Evolutionary conservation across 2,888 invertebrate species (phyloP).

Genomic region (Eumacrocentrus americanus): DNA sequence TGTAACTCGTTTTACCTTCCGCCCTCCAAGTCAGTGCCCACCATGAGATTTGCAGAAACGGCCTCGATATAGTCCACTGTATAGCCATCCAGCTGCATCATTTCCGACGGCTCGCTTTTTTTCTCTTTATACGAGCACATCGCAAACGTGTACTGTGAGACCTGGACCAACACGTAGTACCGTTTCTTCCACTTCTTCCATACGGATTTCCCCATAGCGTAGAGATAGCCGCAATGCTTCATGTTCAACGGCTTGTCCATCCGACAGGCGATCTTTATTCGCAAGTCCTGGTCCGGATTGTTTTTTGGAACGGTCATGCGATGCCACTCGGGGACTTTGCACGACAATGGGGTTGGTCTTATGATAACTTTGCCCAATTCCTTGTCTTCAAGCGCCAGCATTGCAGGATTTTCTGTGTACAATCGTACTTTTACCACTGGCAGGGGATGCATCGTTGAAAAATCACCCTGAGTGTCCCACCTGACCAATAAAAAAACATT

Average conservation of each 20-base stretch:
- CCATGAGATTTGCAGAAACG: constrained; percentile 88
- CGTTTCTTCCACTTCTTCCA: constrained; percentile 99
- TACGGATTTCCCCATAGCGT: constrained; percentile 93
- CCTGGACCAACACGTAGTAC: constrained; percentile 98
- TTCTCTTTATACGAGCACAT: constrained; percentile 99
- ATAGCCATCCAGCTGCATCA: constrained; percentile 99
- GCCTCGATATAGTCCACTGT: constrained; percentile 99
- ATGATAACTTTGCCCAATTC: constrained; percentile 93
- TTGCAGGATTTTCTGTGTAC: constrained; percentile 96
- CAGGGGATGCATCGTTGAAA: constrained; percentile 95
- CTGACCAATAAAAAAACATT: constrained; percentile 61
- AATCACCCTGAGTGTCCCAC: constrained; percentile 99
- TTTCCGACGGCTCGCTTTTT: constrained; percentile 98
- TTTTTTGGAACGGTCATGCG: constrained; percentile 96
- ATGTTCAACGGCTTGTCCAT: constrained; percentile 99
- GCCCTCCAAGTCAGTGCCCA: constrained; percentile 74
- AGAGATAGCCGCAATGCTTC: constrained; percentile 97
- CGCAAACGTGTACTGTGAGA: constrained; percentile 99
- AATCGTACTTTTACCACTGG: constrained; percentile 98
- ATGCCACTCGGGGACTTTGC: constrained; percentile 97
- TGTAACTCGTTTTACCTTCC: constrained; percentile 56
- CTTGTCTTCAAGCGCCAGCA: constrained; percentile 98
- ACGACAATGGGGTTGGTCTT: constrained; percentile 85
- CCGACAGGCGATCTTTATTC: constrained; percentile 95
- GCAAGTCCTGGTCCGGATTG: constrained; percentile 91